Evolutionary conservation across 2,797 vertebrate genomes (phyloP).

Genomic region (Darevskia nairensis): DNA sequence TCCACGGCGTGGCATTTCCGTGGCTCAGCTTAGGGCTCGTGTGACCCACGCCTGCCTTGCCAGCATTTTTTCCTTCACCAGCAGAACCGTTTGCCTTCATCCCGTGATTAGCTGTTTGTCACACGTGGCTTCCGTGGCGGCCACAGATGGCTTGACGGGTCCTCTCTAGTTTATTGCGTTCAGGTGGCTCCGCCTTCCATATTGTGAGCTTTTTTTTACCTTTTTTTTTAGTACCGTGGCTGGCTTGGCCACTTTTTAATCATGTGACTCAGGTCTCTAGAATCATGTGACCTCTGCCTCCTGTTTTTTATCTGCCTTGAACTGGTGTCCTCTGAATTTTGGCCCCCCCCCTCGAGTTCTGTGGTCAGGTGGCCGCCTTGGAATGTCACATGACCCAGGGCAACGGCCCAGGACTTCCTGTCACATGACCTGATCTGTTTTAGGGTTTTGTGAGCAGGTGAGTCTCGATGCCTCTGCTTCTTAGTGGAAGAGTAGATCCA

Average conservation of each 20-base stretch:
- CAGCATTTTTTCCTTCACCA: not conserved
- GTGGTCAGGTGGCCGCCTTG: not conserved
- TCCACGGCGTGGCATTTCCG: no score
- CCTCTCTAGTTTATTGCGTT: fast-evolving
- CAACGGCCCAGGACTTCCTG: no score
- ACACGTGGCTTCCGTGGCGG: not conserved
- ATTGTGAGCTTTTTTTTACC: no score
- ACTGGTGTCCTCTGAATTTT: not conserved
- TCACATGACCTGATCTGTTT: not conserved
- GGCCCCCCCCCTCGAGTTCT: fast-evolving
- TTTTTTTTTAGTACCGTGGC: not conserved
- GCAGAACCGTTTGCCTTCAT: not conserved
- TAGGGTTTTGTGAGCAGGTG: not conserved
- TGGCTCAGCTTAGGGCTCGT: not conserved
- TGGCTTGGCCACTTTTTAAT: not conserved
- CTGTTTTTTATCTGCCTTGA: not conserved
- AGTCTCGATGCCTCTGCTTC: not conserved
- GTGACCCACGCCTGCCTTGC: not conserved
- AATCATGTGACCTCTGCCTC: not conserved
- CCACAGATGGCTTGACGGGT: not conserved
- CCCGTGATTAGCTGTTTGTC: fast-evolving
- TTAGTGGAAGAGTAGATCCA: not conserved
- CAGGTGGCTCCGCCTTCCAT: not conserved
- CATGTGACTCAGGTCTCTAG: not conserved
- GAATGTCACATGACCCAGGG: not conserved